Conservation (phyloP, 2,113 vertebrate species). For the Pseudorhombus dupliciocellatus region DNA sequence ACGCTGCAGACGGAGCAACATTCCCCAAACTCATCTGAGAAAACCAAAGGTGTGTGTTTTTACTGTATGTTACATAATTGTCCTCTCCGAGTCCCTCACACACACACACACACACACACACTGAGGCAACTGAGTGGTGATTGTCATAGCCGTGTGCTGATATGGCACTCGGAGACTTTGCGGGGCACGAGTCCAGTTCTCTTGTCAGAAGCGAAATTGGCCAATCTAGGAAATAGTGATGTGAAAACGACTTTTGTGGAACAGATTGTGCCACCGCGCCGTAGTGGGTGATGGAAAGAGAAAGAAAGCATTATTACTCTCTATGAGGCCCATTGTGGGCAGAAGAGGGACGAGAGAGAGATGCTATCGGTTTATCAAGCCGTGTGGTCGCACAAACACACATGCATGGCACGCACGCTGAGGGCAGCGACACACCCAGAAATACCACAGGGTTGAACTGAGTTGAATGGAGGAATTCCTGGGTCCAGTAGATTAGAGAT, state of each 20-base stretch:
- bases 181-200: constrained; percentile 25
- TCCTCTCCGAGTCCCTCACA: constrained; percentile 22
- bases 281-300: constrained; percentile 26
- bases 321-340: constrained; percentile 47
- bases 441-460: constrained; percentile 24
- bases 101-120: too few relatives aligned
- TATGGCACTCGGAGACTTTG: constrained; percentile 15
- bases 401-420: constrained; percentile 3
- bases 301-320: constrained; percentile 46
- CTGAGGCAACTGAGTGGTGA: constrained; percentile 20
- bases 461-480: constrained; percentile 29
- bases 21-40: constrained; percentile 44
- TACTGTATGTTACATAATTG: constrained; percentile 35
- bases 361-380: constrained; percentile 55
- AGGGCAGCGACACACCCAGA: constrained; percentile 8
- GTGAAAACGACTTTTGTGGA: constrained; percentile 54
- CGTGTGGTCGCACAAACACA: constrained; percentile 18
- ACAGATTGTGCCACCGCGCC: constrained; percentile 34
- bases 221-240: constrained; percentile 57
- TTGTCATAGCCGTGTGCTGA: constrained; percentile 24
- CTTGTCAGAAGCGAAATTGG: constrained; percentile 51
- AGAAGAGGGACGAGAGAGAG: constrained; percentile 40
- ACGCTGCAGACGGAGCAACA: constrained; percentile 42
- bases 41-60: constrained; percentile 17
- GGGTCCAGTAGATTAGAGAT: constrained; percentile 58